A percentile compares a stretch with the other conserved stretches of the same genome.
These are phyloP conservation scores for Anas platyrhynchos DNA, from an alignment of 2,113 vertebrate species.

Conservation along the genomic window DNA sequence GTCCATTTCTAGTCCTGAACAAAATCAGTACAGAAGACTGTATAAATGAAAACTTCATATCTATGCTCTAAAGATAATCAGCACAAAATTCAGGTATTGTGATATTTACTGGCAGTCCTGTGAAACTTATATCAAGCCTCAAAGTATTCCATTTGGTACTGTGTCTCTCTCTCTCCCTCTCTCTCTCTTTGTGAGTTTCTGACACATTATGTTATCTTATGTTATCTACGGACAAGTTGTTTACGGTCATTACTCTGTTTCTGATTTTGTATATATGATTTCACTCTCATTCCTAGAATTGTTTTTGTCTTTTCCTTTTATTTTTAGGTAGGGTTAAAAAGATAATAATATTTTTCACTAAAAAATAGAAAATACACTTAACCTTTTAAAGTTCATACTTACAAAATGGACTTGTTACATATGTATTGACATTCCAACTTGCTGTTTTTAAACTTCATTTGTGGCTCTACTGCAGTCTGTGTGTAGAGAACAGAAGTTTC, in stretches of 20 bases:
- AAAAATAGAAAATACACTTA: not conserved
- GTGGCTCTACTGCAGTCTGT: not conserved
- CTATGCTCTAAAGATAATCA: not conserved
- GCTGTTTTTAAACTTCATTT: not conserved
- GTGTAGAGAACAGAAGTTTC: not conserved
- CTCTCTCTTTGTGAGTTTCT: not conserved
- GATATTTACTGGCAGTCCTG: not conserved
- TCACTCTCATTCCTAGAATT: not conserved
- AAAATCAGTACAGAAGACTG: not conserved
- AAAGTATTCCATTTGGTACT: not conserved
- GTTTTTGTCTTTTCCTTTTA: not conserved
- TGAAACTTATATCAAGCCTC: not conserved
- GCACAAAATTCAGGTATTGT: not conserved
- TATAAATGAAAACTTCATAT: not conserved
- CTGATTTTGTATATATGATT: not conserved
- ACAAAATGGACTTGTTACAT: not conserved
- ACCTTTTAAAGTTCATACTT: not conserved
- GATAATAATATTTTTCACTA: not conserved
- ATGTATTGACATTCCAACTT: not conserved
- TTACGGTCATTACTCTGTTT: not conserved
- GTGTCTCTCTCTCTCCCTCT: not conserved
- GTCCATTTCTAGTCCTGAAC: not conserved
- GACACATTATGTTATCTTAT: not conserved
- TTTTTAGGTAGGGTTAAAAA: not conserved
- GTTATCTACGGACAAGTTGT: not conserved